Evolutionary conservation across 2,797 vertebrate genomes (phyloP).

Genomic region (Rhabdophis nuchalis): DNA sequence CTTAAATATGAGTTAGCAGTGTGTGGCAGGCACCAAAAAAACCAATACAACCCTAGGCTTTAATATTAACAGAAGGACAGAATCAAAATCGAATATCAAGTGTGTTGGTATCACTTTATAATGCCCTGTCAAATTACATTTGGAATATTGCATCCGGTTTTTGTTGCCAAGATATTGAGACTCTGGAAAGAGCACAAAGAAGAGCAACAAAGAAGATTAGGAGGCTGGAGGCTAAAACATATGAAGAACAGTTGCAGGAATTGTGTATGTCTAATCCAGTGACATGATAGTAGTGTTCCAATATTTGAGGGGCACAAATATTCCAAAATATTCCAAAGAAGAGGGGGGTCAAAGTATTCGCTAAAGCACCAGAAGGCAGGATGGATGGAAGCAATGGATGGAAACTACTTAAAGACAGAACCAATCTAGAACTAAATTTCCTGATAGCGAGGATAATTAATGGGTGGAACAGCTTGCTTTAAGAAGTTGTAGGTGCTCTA

Average conservation of each 20-base stretch:
- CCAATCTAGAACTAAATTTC: not conserved
- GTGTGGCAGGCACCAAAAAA: not conserved
- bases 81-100: not conserved
- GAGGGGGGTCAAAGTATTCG: not conserved
- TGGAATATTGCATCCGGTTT: not conserved
- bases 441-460: not conserved
- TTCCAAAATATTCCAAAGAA: not conserved
- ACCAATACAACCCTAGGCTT: not conserved
- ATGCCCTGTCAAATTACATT: not conserved
- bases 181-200: not conserved
- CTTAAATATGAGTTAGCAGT: not conserved
- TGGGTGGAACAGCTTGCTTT: not conserved
- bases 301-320: not conserved
- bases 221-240: not conserved
- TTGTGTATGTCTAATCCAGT: not conserved
- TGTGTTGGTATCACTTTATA: not conserved
- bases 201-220: not conserved
- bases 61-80: not conserved
- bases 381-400: not conserved
- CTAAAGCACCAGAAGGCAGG: not conserved
- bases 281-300: not conserved
- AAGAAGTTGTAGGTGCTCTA: not conserved
- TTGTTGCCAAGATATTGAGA: not conserved
- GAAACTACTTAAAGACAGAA: not conserved
- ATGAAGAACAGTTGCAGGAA: not conserved